Evolutionary conservation across 1,140 invertebrate genomes (phyloP).

Genomic region (Papilio aristodemus): DNA sequence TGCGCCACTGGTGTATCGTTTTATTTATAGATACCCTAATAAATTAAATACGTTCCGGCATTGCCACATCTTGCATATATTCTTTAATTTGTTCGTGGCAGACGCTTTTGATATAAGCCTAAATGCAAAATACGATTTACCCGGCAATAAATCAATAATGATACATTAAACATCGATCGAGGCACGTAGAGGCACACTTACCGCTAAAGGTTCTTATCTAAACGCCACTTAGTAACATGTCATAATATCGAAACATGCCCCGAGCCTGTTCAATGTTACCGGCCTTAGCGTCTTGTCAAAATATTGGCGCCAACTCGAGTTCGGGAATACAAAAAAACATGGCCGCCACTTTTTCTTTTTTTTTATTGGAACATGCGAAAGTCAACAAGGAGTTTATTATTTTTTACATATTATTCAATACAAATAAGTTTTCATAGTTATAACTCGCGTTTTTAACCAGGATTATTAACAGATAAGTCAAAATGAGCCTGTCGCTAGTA

Average conservation of each 20-base stretch:
- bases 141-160: slow-evolving; percentile 39
- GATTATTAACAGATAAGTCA: background rate
- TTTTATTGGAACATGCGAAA: background rate
- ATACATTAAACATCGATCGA: slow-evolving; percentile 42
- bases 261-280: slow-evolving; percentile 53
- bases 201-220: slow-evolving; percentile 59
- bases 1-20: too few species aligned
- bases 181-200: slow-evolving; percentile 38
- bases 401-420: slow-evolving; percentile 32
- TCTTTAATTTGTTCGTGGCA: slow-evolving; percentile 5
- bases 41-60: background rate
- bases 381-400: slow-evolving; percentile 23
- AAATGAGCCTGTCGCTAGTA: too few species aligned
- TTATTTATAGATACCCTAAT: background rate
- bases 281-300: slow-evolving; percentile 52
- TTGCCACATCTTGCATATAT: slow-evolving; percentile 4
- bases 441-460: too few species aligned
- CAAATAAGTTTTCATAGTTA: background rate
- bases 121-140: slow-evolving; percentile 33
- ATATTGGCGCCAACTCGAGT: slow-evolving; percentile 55
- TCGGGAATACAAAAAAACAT: slow-evolving; percentile 40
- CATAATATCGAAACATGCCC: slow-evolving; percentile 34
- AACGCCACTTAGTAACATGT: slow-evolving; percentile 59
- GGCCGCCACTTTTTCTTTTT: slow-evolving; percentile 18
- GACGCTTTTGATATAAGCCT: slow-evolving; percentile 9